Evolutionary conservation across 2,797 vertebrate genomes (phyloP).

Genomic region (Passerculus sandwichensis): DNA sequence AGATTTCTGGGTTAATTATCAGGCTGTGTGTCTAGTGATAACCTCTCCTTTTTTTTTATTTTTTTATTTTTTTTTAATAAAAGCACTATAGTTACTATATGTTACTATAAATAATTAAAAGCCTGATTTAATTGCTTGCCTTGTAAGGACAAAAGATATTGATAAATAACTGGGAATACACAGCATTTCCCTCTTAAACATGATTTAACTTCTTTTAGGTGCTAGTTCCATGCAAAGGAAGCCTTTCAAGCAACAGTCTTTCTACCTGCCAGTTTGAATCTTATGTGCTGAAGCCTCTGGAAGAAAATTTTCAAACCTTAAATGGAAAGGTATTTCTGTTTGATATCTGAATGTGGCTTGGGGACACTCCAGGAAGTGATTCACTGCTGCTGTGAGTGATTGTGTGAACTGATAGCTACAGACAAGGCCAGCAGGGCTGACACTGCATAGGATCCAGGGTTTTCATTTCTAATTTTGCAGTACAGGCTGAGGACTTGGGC

Average conservation of each 20-base stretch:
- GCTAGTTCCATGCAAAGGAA: constrained; percentile 91
- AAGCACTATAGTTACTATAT: not conserved
- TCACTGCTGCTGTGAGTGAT: not conserved
- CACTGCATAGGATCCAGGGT: not conserved
- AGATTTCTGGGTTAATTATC: not conserved
- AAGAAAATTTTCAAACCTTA: constrained; percentile 85
- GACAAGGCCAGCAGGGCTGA: not conserved
- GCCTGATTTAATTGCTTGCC: not conserved
- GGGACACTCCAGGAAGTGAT: not conserved
- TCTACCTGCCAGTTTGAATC: constrained; percentile 87
- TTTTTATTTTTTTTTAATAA: not conserved
- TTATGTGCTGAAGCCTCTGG: constrained; percentile 86
- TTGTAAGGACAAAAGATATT: not conserved
- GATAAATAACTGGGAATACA: not conserved
- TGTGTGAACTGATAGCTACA: not conserved
- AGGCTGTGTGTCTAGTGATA: not conserved
- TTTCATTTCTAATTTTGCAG: not conserved
- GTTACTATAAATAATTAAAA: not conserved
- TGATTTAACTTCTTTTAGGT: constrained; percentile 75
- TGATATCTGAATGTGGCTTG: not conserved
- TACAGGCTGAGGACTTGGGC: not conserved
- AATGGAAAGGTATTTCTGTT: constrained; percentile 86
- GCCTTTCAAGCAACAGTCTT: constrained; percentile 77
- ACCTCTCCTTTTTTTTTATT: not conserved
- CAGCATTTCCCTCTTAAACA: not conserved